These are phyloP conservation scores for Hirundo rustica DNA, from an alignment of 2,797 vertebrate genomes.

Conservation along the genomic window DNA sequence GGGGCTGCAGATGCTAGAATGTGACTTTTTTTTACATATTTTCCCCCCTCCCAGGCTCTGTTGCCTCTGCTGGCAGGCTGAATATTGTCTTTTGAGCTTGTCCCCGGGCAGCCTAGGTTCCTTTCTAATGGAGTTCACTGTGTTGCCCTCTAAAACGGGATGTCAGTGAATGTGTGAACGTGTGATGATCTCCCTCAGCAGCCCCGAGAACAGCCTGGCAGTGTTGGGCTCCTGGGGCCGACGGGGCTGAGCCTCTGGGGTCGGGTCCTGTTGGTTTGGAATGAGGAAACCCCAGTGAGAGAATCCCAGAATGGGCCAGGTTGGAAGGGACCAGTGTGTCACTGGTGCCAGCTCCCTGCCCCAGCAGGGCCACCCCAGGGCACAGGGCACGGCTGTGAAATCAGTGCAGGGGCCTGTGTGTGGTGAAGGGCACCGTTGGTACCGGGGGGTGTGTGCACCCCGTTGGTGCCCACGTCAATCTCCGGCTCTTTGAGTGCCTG, in stretches of 20 bases:
- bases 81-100: background rate
- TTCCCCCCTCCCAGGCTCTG: background rate
- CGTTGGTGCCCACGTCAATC: background rate
- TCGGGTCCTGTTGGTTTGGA: background rate
- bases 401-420: background rate
- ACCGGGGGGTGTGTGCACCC: background rate
- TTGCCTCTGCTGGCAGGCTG: background rate
- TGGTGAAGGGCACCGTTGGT: background rate
- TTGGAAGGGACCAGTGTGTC: background rate
- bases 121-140: slow-evolving; percentile 15
- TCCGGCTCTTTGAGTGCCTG: background rate
- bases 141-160: background rate
- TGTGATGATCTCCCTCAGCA: background rate
- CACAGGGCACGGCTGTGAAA: background rate
- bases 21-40: background rate
- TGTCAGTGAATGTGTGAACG: background rate
- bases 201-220: background rate
- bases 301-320: background rate
- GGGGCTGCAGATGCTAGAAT: background rate
- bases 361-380: background rate
- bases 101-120: background rate
- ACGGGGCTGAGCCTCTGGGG: background rate
- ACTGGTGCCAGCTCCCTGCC: background rate
- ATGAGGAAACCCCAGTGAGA: background rate
- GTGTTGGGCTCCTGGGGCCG: background rate